Conservation (phyloP, 1,140 invertebrate species). For the Meloidogyne chitwoodi region DNA sequence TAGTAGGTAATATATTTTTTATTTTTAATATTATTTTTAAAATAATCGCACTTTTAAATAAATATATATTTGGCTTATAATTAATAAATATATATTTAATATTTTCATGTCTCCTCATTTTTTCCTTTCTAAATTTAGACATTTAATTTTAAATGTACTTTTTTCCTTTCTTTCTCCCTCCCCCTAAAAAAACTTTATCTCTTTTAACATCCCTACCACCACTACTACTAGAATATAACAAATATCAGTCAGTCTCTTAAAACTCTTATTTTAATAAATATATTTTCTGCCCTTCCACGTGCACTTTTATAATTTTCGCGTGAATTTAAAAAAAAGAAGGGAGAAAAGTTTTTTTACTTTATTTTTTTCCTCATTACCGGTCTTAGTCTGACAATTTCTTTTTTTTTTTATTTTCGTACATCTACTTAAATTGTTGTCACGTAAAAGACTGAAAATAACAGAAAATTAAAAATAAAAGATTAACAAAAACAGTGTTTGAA, state of each 20-base stretch:
- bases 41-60: too few relatives aligned
- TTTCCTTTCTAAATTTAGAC: neutral
- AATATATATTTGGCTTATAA: too few relatives aligned
- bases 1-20: too few relatives aligned
- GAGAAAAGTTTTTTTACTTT: neutral
- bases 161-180: neutral
- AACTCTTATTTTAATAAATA: neutral
- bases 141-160: constrained; percentile 9
- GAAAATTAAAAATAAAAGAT: neutral
- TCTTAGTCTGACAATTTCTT: neutral
- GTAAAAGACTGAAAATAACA: neutral
- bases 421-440: neutral
- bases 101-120: neutral
- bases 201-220: neutral
- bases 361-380: neutral
- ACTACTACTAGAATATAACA: too few relatives aligned
- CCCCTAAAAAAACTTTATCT: neutral
- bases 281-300: neutral
- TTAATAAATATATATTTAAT: neutral
- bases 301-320: neutral
- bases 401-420: neutral
- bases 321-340: neutral
- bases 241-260: neutral
- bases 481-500: neutral
- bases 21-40: too few relatives aligned